Conservation (phyloP, 2,797 vertebrate species). For the Nyctibius grandis region DNA sequence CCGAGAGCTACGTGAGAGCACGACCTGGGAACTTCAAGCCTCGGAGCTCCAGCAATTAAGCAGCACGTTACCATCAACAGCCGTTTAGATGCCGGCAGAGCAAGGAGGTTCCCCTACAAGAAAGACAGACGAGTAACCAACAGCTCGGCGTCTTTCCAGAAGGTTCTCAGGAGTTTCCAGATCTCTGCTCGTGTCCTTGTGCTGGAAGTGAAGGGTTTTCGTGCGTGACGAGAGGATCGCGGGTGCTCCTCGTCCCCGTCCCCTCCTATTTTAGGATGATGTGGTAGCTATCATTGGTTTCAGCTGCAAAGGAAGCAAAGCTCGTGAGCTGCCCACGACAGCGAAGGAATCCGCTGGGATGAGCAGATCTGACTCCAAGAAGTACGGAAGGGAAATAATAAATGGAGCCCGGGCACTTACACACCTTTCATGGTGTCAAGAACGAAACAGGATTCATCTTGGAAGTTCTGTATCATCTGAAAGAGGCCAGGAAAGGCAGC, state of each 20-base stretch:
- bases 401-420: background rate
- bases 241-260: background rate
- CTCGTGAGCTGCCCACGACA: background rate
- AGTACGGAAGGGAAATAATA: fast-evolving
- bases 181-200: background rate
- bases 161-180: background rate
- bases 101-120: background rate
- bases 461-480: slow-evolving; percentile 99
- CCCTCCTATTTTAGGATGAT: slow-evolving; percentile 89
- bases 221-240: background rate
- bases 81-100: background rate
- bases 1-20: background rate
- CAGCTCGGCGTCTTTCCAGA: background rate
- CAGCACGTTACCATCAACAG: background rate
- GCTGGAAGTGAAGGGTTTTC: background rate
- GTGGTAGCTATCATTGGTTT: slow-evolving; percentile 92
- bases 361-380: fast-evolving
- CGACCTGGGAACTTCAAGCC: background rate
- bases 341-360: fast-evolving
- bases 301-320: slow-evolving; percentile 76
- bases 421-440: slow-evolving; percentile 98
- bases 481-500: background rate
- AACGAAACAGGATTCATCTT: slow-evolving; percentile 95
- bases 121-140: background rate
- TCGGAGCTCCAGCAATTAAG: background rate